Base-by-base conservation (phyloP, 1,140 invertebrate species). In the Halesus radiatus region DNA sequence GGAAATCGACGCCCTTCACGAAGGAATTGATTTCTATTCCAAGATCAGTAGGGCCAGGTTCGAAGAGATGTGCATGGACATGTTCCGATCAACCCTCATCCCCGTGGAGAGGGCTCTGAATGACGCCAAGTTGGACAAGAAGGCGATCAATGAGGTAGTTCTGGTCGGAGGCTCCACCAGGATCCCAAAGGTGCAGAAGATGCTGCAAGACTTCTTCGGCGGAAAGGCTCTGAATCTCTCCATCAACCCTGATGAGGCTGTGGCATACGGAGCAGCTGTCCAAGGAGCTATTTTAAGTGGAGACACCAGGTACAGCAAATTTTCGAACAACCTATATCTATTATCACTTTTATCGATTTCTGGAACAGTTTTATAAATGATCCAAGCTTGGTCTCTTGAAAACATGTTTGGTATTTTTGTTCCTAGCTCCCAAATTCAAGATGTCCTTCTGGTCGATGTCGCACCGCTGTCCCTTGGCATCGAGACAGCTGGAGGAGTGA, bases 51-150 rank as follows among this genome's bases (percentile, higher is more conserved):
- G 96, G 83, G 96, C 96, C 1, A 90, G 94, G 58, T 97, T 96
- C 86, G 96, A 97, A 88, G 96, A 97, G 87, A 87, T 98, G 13
- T 95, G 95, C 85, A 93, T 94, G 82, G 97, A 98, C 89, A 90
- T 98, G 50, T 94, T 94, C 86, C 88, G 92, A 72, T 89, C 90
- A 1, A 95, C 94, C 0, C 84, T 96, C 66, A 89, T 90, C 37
- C 94, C 94, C 0, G 94, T 95, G 8, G 94, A 95, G 82, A 95
- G 86, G 88, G 93, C 92, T 20, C 84, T 96, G 58, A 90, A 90
- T 78, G 95, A 96, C 88, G 94, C 95, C 72, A 94, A 94, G 85
- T 85, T 96, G 80, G 94, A 95, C 83, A 96, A 94, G 80, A 89
- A 88, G 76, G 87, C 90, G 81, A 92, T 93, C 78, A 88, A 93